These are phyloP conservation scores for Chiroxiphia lanceolata DNA, from an alignment of 2,797 vertebrate species.

Conservation along the genomic window DNA sequence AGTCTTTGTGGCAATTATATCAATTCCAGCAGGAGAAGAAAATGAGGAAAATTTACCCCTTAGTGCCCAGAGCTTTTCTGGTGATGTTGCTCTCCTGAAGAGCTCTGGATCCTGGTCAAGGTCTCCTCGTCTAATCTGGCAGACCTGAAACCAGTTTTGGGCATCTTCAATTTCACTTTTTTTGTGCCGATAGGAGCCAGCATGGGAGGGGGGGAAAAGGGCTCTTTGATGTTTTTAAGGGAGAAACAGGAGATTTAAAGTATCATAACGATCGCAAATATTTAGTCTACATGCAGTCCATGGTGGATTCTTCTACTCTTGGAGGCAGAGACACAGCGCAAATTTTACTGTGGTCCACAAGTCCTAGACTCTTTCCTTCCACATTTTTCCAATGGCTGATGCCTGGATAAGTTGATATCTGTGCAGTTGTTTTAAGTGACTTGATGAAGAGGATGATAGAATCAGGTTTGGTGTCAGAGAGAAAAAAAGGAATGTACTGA, in stretches of 20 bases:
- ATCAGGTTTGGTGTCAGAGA: not conserved
- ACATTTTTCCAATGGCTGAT: not conserved
- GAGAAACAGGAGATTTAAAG: not conserved
- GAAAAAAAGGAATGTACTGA: not conserved
- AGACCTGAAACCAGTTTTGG: not conserved
- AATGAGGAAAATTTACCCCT: conserved; percentile 8
- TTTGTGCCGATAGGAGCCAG: not conserved
- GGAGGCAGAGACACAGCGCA: not conserved
- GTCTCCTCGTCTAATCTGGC: not conserved
- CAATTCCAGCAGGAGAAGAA: conserved; percentile 1
- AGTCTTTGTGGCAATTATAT: conserved; percentile 41
- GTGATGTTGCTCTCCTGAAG: not conserved
- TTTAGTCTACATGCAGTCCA: not conserved
- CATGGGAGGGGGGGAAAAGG: accelerated
- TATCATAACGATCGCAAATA: not conserved
- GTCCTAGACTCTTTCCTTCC: not conserved
- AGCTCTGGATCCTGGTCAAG: not conserved
- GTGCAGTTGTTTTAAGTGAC: not conserved
- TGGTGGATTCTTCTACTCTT: not conserved
- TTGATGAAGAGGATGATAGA: not conserved
- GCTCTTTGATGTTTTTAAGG: not conserved
- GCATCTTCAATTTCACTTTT: not conserved
- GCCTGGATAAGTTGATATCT: not conserved
- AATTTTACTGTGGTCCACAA: accelerated
- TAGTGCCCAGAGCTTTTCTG: not conserved